phyloP scores from a whole-genome alignment of 2,888 invertebrate genomes.

The Chalcis sispes region DNA sequence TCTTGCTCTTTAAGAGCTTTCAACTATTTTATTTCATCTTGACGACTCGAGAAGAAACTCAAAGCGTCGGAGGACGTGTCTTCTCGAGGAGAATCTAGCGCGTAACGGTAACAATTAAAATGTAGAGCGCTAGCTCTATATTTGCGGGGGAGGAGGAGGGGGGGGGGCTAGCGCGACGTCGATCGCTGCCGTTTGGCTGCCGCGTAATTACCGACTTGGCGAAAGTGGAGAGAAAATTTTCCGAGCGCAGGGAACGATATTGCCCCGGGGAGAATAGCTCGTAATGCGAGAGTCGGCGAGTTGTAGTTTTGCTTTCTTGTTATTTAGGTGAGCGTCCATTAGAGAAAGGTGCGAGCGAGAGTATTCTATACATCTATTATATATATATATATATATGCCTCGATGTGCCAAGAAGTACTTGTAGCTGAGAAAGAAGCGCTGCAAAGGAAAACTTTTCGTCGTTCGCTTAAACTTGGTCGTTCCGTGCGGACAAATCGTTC shows the following conservation, averaged over 20 bases:
- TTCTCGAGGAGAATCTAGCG: background rate
- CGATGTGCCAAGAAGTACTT: background rate
- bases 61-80: too few species aligned
- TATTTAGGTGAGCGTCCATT: constrained; percentile 70
- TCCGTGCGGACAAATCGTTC: constrained; percentile 68
- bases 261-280: constrained; percentile 47
- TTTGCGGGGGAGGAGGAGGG: background rate
- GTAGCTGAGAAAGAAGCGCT: too few species aligned
- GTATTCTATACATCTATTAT: background rate
- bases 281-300: constrained; percentile 50
- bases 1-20: background rate
- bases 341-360: constrained; percentile 39
- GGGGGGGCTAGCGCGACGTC: background rate
- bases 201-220: too few species aligned
- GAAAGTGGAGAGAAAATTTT: constrained; percentile 28
- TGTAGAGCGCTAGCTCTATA: constrained; percentile 24
- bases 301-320: constrained; percentile 67
- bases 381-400: too few species aligned
- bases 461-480: constrained; percentile 60
- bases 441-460: constrained; percentile 53
- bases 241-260: constrained; percentile 24
- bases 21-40: too few species aligned
- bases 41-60: too few species aligned
- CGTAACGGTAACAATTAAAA: constrained; percentile 12
- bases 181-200: background rate